These are phyloP conservation scores for Myotis myotis DNA, from an alignment of 2,797 vertebrate genomes.

Conservation along the genomic window DNA sequence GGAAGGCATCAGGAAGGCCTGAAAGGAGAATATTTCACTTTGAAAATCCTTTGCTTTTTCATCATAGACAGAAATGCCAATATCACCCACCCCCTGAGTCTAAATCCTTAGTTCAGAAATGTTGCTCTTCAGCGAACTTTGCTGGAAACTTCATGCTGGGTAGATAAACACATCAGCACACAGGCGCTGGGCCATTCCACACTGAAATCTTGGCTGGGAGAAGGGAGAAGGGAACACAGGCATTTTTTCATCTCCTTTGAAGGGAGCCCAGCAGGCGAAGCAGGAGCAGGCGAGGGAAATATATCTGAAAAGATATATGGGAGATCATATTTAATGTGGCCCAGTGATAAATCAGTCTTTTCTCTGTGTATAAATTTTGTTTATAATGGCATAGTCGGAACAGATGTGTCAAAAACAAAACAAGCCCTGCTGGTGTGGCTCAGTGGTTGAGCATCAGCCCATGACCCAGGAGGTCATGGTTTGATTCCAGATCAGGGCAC, in stretches of 20 bases:
- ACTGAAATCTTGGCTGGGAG: neutral
- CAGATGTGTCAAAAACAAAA: neutral
- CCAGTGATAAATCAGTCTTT: neutral
- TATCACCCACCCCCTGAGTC: neutral
- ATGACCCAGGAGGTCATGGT: no score
- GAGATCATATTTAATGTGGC: neutral
- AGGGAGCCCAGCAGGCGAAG: neutral
- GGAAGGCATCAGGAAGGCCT: neutral
- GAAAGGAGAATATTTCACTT: neutral
- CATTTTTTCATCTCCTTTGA: neutral
- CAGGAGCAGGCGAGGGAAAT: neutral
- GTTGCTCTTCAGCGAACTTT: neutral
- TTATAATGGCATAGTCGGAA: neutral
- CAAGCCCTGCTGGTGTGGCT: no score
- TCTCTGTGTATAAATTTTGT: neutral
- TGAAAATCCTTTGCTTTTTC: neutral
- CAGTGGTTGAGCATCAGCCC: no score
- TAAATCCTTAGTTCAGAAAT: neutral
- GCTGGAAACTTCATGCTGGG: neutral
- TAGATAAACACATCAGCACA: neutral
- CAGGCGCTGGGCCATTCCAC: neutral
- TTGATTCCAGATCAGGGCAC: no score
- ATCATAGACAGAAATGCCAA: neutral
- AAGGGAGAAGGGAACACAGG: no score
- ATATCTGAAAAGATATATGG: neutral